Conservation (phyloP, 2,797 vertebrate species). For the Artibeus jamaicensis region DNA sequence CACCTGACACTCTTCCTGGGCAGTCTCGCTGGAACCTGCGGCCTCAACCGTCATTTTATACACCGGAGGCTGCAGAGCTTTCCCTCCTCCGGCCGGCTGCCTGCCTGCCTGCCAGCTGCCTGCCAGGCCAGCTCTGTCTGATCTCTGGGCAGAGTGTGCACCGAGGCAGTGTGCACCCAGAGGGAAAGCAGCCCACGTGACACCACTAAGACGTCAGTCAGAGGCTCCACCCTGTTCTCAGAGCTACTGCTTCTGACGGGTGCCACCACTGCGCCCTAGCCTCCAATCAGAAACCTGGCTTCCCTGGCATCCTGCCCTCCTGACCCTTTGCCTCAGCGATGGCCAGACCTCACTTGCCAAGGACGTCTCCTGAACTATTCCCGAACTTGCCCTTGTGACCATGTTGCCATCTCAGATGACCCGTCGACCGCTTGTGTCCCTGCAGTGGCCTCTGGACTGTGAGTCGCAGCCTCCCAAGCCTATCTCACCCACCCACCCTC, state of each 20-base stretch:
- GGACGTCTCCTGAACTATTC: background rate
- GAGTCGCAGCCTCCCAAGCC: too few relatives aligned
- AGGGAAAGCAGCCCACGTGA: too few relatives aligned
- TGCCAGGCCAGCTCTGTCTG: background rate
- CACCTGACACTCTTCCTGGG: background rate
- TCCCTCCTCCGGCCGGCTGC: background rate
- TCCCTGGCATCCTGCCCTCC: background rate
- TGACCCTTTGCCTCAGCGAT: too few relatives aligned
- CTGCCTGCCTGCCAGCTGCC: background rate
- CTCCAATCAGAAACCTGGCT: background rate
- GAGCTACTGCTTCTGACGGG: background rate
- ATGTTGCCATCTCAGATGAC: background rate
- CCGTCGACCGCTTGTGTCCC: background rate
- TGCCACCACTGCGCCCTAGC: too few relatives aligned
- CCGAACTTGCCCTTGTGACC: background rate
- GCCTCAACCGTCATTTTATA: background rate
- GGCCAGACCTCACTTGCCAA: background rate
- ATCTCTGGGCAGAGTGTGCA: background rate
- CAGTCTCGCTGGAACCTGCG: background rate
- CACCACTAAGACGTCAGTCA: background rate
- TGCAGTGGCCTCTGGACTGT: background rate
- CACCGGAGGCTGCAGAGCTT: background rate
- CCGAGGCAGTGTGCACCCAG: background rate
- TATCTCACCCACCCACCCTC: fast-evolving
- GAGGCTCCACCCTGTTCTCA: background rate